Evolutionary conservation across 1,140 invertebrate species (phyloP).

Genomic region (Calosoma granatense): DNA sequence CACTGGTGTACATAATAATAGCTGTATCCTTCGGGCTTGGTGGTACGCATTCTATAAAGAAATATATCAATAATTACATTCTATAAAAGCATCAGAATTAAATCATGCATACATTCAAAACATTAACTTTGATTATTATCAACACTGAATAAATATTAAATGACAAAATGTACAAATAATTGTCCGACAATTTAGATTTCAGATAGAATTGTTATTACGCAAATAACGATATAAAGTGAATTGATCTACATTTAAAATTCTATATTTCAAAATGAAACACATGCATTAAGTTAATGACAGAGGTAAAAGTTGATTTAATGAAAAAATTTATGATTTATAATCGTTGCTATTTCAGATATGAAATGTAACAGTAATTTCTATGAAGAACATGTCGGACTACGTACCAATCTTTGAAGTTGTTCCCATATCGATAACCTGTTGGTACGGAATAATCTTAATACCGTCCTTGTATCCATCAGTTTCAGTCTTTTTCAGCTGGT

Average conservation of each 20-base stretch:
- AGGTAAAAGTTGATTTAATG: background rate
- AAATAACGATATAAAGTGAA: too few species aligned
- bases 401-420: conserved; percentile 29
- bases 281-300: too few species aligned
- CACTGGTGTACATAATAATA: conserved; percentile 95
- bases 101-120: background rate
- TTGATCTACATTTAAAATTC: too few species aligned
- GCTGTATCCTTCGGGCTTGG: conserved; percentile 68
- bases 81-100: too few species aligned
- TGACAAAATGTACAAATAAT: background rate
- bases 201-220: background rate
- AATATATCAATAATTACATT: too few species aligned
- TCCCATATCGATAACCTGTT: conserved; percentile 42
- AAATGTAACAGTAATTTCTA: too few species aligned
- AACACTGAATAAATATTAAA: too few species aligned
- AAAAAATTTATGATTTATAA: background rate
- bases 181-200: background rate
- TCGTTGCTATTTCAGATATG: too few species aligned
- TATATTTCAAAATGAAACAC: too few species aligned
- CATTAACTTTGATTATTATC: too few species aligned
- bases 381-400: too few species aligned
- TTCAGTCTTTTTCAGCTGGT: conserved; percentile 64
- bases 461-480: conserved; percentile 54
- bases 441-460: conserved; percentile 54
- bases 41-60: conserved; percentile 40